phyloP scores from a whole-genome alignment of 2,888 invertebrate species.

The Oxycera nigricornis region DNA sequence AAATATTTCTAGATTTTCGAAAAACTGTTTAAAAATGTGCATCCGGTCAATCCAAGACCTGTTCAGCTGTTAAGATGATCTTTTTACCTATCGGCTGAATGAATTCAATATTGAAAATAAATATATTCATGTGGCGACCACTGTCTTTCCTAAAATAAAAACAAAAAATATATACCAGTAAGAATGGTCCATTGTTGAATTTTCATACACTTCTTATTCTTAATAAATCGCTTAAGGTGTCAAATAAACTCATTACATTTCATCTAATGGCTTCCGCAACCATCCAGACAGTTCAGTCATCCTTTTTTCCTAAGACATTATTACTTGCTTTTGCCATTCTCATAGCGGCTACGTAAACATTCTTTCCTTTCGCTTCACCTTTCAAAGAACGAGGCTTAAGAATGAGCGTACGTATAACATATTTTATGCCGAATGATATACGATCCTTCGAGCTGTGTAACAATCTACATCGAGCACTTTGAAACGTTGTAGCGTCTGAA shows the following conservation, averaged over 20 bases:
- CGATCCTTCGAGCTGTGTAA: conserved; percentile 38
- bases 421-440: conserved; percentile 45
- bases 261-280: background rate
- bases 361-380: conserved; percentile 7
- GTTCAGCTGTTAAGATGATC: no score
- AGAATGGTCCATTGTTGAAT: no score
- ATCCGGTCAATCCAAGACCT: no score
- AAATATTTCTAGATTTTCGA: no score
- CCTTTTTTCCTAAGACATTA: conserved; percentile 33
- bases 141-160: no score
- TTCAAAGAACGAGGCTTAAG: background rate
- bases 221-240: background rate
- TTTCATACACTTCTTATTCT: background rate
- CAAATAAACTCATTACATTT: background rate
- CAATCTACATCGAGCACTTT: conserved; percentile 35
- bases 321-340: conserved; percentile 36
- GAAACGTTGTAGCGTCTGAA: background rate
- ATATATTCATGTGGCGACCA: no score
- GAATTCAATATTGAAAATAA: no score
- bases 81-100: no score
- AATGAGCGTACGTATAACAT: background rate
- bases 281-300: background rate
- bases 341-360: conserved; percentile 14
- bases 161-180: no score
- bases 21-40: no score